These are phyloP conservation scores for Tachina fera DNA, from an alignment of 2,888 invertebrate species.

Conservation along the genomic window DNA sequence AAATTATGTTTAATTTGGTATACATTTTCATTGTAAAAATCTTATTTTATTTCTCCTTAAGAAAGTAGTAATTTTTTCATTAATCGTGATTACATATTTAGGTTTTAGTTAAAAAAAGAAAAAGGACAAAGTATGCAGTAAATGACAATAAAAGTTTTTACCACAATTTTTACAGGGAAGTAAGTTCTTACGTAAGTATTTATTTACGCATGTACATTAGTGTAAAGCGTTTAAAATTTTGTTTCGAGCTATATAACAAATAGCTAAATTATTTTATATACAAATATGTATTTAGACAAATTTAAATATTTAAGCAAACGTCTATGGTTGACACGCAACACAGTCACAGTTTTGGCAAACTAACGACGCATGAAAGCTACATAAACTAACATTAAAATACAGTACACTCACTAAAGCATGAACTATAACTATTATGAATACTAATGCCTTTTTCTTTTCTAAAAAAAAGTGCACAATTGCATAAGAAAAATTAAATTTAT, in stretches of 20 bases:
- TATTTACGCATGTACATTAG: constrained; percentile 3
- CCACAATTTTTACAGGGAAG: constrained; percentile 1
- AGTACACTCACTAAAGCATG: not conserved
- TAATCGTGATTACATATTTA: no score
- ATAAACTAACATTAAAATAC: constrained; percentile 32
- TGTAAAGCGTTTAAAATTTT: not conserved
- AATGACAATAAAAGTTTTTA: constrained; percentile 10
- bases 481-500: no score
- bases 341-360: constrained; percentile 18
- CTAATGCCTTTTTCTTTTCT: no score
- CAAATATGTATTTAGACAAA: constrained; percentile 26
- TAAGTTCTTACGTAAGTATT: not conserved
- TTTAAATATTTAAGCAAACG: constrained; percentile 32
- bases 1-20: constrained; percentile 30
- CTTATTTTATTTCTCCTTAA: not conserved
- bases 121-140: constrained; percentile 1
- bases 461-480: no score
- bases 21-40: not conserved
- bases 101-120: not conserved
- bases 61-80: not conserved
- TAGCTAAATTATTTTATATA: not conserved
- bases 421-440: not conserved
- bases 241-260: constrained; percentile 28
- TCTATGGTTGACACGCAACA: constrained; percentile 42
- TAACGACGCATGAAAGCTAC: constrained; percentile 1